A percentile compares a stretch with the other conserved stretches of the same genome.
Evolutionary conservation across 2,888 invertebrate genomes (phyloP).

Genomic region (Argyresthia albistria): DNA sequence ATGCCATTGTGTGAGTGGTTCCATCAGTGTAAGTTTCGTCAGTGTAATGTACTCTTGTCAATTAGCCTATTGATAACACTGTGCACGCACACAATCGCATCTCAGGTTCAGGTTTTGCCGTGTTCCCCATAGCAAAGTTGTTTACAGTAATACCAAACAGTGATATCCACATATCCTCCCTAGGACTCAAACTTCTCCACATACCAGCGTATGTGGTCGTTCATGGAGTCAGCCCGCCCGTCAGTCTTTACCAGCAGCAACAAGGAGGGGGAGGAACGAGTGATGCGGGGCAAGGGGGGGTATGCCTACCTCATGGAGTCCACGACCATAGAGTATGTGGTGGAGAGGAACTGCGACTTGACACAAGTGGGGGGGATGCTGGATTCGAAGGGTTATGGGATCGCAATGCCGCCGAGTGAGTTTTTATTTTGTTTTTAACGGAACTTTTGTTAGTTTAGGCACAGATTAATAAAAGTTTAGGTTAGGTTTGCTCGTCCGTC

Average conservation of each 20-base stretch:
- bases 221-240: slow-evolving; percentile 92
- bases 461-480: too few species aligned
- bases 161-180: too few species aligned
- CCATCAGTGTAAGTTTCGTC: too few species aligned
- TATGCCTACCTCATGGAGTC: slow-evolving; percentile 99
- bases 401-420: slow-evolving; percentile 93
- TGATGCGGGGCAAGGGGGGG: slow-evolving; percentile 85
- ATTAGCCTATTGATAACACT: too few species aligned
- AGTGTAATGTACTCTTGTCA: too few species aligned
- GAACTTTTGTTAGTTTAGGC: background rate
- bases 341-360: slow-evolving; percentile 91
- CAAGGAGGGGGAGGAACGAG: slow-evolving; percentile 91
- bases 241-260: slow-evolving; percentile 90
- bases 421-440: slow-evolving; percentile 7
- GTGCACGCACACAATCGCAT: too few species aligned
- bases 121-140: too few species aligned
- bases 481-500: too few species aligned
- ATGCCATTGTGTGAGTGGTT: too few species aligned
- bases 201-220: slow-evolving; percentile 96
- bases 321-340: slow-evolving; percentile 95
- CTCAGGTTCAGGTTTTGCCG: too few species aligned
- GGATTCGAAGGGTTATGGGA: slow-evolving; percentile 96
- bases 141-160: too few species aligned
- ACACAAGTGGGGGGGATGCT: slow-evolving; percentile 93
- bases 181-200: slow-evolving; percentile 95